Evolutionary conservation across 2,113 vertebrate species (phyloP), one percentile per base, ranked within the genome.

Genomic region (Datnioides undecimradiatus): DNA sequence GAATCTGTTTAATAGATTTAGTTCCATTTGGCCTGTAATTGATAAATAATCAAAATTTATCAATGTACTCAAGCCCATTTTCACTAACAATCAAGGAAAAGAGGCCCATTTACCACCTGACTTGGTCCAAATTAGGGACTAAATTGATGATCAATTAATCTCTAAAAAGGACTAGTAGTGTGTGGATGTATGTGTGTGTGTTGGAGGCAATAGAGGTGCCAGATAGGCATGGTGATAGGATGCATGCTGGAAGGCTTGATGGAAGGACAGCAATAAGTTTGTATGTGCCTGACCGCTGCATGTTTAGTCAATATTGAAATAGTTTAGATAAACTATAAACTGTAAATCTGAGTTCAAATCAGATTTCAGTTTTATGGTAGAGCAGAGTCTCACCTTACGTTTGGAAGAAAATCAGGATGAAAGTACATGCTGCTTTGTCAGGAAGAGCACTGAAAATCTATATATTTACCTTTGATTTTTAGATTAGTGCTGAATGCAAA

Each of bases 91-190:
- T 99, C 96, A 98, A 98, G 97, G 94, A 96, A 97, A 99, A 98
- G 96, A 97, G 96, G 96, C 96, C 96, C 96, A 98, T 98, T 99
- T 99, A 97, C 97, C 97, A 98, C 96, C 97, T 99, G 97, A 98
- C 96, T 98, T 97, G 96, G 95, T 98, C 95, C 96, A 97, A 98
- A 99, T 99, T 98, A 97, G 96, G 95, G 95, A 95, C 96, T 97
- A 98, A 99, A 99, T 98, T 98, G 97, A 97, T 96, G 97, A 99
- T 99, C 97, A 99, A 98, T 99, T 99, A 98, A 98, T 98, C 97
- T 88, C 96, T 97, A 96, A 96, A 96, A 97, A 96, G 97, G 95
- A 95, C 95, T 69, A 95, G 95, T 95, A 94, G 96, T 96, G 94
- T 96, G 96, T 95, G 76, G 1, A 69, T 33, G 73, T 45, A 62